These are phyloP conservation scores for Pocillopora meandrina DNA, from an alignment of 92 coral and sea anemone species.

Conservation along the genomic window DNA sequence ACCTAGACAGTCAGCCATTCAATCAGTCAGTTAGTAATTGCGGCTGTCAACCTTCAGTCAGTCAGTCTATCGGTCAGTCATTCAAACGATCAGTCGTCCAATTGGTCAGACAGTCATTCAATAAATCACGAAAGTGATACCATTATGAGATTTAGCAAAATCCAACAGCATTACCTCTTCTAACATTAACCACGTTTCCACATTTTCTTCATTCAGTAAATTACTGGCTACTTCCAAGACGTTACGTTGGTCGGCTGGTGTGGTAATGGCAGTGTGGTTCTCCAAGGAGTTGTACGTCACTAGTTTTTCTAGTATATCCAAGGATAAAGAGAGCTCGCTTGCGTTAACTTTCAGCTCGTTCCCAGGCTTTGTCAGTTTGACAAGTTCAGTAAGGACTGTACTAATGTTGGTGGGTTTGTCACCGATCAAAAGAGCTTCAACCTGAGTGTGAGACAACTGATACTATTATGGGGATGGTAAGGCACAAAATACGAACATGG, in stretches of 20 bases:
- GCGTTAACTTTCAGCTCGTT: neutral
- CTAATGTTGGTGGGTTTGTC: conserved; percentile 2
- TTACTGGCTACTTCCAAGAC: conserved; percentile 69
- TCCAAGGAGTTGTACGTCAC: conserved; percentile 46
- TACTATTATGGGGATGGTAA: neutral
- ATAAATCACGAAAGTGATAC: too few relatives aligned
- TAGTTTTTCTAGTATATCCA: conserved; percentile 49
- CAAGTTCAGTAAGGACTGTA: conserved; percentile 1
- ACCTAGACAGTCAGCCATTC: too few relatives aligned
- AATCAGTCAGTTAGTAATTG: too few relatives aligned
- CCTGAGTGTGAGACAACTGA: neutral
- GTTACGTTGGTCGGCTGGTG: conserved; percentile 60
- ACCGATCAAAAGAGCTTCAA: conserved; percentile 3
- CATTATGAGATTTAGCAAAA: too few relatives aligned
- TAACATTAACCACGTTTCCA: conserved; percentile 39
- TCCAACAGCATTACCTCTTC: conserved; percentile 12
- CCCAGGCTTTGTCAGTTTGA: conserved; percentile 15
- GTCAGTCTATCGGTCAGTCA: too few relatives aligned
- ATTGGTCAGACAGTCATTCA: too few relatives aligned
- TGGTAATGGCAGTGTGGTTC: conserved; percentile 35
- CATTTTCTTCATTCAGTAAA: conserved; percentile 47
- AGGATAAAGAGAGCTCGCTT: conserved; percentile 4
- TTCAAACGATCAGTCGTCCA: too few relatives aligned
- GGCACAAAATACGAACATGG: neutral
- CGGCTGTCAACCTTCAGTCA: too few relatives aligned